phyloP scores from a whole-genome alignment of 2,888 invertebrate species.

The Drosophila paramelanica region DNA sequence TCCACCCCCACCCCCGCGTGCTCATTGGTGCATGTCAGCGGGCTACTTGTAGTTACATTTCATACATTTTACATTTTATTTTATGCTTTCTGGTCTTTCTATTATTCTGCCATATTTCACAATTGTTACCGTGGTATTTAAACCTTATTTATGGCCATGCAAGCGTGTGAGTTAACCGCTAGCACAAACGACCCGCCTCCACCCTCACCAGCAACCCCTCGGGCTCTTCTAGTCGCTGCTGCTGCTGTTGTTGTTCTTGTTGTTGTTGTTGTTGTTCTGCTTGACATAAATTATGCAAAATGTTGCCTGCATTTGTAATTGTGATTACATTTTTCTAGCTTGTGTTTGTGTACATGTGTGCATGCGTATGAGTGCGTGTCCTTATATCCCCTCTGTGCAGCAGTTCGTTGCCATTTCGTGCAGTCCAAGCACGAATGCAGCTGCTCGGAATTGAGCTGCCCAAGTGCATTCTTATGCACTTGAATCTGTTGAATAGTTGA shows the following conservation, averaged over 20 bases:
- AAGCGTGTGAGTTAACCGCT: slow-evolving; percentile 42
- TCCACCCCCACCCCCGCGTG: background rate
- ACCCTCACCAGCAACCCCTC: background rate
- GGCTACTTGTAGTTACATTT: slow-evolving; percentile 71
- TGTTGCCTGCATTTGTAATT: slow-evolving; percentile 81
- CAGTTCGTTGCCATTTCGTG: slow-evolving; percentile 43
- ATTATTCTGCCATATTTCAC: slow-evolving; percentile 81
- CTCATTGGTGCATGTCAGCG: slow-evolving; percentile 48
- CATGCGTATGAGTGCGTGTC: slow-evolving; percentile 11
- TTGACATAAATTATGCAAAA: slow-evolving; percentile 81
- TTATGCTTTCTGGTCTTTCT: slow-evolving; percentile 72
- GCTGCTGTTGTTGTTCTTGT: background rate
- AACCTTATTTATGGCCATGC: slow-evolving; percentile 79
- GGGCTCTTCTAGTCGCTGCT: background rate
- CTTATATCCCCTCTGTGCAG: slow-evolving; percentile 4
- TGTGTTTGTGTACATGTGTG: slow-evolving; percentile 13
- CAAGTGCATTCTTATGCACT: slow-evolving; percentile 50
- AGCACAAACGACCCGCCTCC: background rate
- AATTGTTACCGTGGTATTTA: slow-evolving; percentile 82
- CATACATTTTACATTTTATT: slow-evolving; percentile 62
- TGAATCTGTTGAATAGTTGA: slow-evolving; percentile 64
- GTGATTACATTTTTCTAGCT: slow-evolving; percentile 69
- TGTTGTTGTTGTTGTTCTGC: slow-evolving; percentile 65
- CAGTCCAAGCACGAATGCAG: slow-evolving; percentile 2
- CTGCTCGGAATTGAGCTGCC: slow-evolving; percentile 27